Evolutionary conservation across 1,140 invertebrate genomes (phyloP).

Genomic region (Drosophila leontia): DNA sequence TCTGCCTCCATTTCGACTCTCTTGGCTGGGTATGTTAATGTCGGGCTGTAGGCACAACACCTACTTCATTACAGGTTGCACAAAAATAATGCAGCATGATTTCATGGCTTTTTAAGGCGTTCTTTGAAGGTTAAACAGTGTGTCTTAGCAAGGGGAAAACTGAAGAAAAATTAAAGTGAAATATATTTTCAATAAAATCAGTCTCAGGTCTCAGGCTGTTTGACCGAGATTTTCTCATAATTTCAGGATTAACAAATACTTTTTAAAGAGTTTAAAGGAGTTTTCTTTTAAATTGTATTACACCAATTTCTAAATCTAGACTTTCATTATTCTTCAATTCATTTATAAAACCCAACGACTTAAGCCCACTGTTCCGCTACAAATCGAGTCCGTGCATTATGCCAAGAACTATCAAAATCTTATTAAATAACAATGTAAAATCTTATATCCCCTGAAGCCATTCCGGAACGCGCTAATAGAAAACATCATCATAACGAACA

Average conservation of each 20-base stretch:
- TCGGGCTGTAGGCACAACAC: constrained; percentile 49
- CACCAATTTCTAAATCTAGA: fast-evolving
- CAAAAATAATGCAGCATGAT: constrained; percentile 56
- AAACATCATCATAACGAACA: constrained; percentile 53
- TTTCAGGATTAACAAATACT: not conserved
- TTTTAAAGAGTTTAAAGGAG: too few species aligned
- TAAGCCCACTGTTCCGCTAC: constrained; percentile 19
- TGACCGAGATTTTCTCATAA: not conserved
- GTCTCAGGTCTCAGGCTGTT: not conserved
- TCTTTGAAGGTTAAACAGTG: constrained; percentile 52
- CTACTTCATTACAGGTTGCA: constrained; percentile 67
- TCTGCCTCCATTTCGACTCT: constrained; percentile 29
- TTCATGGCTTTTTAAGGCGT: constrained; percentile 44
- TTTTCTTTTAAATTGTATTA: not conserved
- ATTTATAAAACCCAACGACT: not conserved
- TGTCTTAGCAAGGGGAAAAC: not conserved
- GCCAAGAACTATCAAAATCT: constrained; percentile 68
- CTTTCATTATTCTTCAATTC: not conserved
- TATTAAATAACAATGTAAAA: constrained; percentile 52
- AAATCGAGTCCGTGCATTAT: constrained; percentile 56
- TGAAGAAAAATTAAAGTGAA: not conserved
- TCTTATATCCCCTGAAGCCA: not conserved
- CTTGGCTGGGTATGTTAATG: constrained; percentile 52
- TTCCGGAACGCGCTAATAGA: constrained; percentile 57
- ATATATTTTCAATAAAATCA: not conserved